phyloP scores from a whole-genome alignment of 2,888 invertebrate genomes.

The Leptinotarsa haldemani region DNA sequence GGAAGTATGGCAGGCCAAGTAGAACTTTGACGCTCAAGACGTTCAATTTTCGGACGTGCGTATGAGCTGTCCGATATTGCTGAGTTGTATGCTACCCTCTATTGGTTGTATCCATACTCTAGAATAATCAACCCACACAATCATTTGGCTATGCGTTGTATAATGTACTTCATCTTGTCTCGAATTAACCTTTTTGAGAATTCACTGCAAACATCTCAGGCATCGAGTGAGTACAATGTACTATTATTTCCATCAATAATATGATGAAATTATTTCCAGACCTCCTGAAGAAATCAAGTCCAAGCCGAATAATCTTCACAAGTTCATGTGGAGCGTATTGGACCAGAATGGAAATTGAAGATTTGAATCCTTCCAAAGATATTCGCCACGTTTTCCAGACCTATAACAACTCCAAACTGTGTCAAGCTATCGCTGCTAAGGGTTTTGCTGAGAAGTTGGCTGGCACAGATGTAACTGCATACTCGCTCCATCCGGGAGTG shows the following conservation, averaged over 20 bases:
- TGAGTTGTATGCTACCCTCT: no score
- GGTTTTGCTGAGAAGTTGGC: constrained; percentile 50
- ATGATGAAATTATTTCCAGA: constrained; percentile 56
- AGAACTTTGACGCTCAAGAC: no score
- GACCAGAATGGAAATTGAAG: constrained; percentile 44
- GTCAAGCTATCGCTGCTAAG: constrained; percentile 52
- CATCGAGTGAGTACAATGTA: no score
- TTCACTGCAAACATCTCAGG: no score
- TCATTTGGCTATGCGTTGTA: no score
- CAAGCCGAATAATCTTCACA: constrained; percentile 54
- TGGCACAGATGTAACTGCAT: constrained; percentile 49
- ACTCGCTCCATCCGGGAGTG: constrained; percentile 55
- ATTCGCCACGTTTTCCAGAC: constrained; percentile 33
- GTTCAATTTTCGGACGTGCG: no score
- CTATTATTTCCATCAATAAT: background rate
- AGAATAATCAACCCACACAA: no score
- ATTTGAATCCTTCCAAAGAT: constrained; percentile 42
- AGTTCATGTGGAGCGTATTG: constrained; percentile 48
- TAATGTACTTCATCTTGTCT: no score
- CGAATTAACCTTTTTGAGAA: no score
- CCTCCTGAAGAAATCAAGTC: constrained; percentile 64
- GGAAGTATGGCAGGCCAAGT: no score
- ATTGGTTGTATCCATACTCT: no score
- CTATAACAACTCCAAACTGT: constrained; percentile 53
- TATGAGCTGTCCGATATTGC: no score